Evolutionary conservation across 1,140 invertebrate genomes (phyloP), one percentile per base, ranked within the genome.

Genomic region (Glomeris maerens): DNA sequence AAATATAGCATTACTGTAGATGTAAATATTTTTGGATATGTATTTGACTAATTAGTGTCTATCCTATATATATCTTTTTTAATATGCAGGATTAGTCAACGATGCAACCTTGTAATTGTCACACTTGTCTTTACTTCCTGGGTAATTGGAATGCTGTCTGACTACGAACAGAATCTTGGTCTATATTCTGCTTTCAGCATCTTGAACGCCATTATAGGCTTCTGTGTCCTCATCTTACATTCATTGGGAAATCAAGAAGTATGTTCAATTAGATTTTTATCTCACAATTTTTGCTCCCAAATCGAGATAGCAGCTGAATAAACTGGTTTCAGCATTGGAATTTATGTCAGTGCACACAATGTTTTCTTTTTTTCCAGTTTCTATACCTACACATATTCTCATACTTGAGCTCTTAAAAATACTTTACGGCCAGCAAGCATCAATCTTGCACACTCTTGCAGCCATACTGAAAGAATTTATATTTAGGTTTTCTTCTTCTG

Each of bases 91-190:
- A 58, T 65, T 39, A 62, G 60, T 14, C 63, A 65, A 38, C 49
- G 63, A 13, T 60, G 62, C 0, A 64, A 63, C 38, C 41, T 65
- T 14, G 55, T 64, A 38, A 52, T 65, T 23, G 52, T 64, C 54
- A 60, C 61, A 3, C 28, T 65, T 17, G 59, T 65, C 1, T 57
- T 63, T 26, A 40, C 59, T 0, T 61, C 60, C 31, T 61, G 48
- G 49, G 45, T 65, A 21, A 45, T 63, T 1, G 63, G 63, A 42
- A 60, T 57, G 40, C 22, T 64, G 7, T 58, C 61, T 0, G 59
- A 59, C 44, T 62, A 63, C 38, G 57, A 65, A 21, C 63, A 65
- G 45, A 60, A 63, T 39, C 36, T 65, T 3, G 40, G 52, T 1
- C 52, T 65, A 0, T 65, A 61, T 38, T 54, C 58, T 17, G 57